These are phyloP conservation scores for Colletes latitarsis DNA, from an alignment of 1,140 invertebrate genomes.

Conservation along the genomic window DNA sequence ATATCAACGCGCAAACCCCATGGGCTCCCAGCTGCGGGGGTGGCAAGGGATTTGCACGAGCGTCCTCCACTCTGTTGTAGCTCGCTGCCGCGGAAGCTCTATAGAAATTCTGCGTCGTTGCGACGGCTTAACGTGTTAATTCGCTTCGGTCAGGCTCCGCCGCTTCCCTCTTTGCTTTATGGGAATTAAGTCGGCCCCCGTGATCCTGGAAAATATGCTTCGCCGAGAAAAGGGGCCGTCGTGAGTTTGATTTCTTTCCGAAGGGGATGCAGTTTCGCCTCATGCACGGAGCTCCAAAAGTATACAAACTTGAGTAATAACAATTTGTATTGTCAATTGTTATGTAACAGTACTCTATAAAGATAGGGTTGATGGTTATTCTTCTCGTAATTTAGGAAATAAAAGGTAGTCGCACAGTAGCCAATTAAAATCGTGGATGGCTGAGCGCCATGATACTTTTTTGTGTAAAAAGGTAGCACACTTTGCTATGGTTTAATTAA, in stretches of 20 bases:
- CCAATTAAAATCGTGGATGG: no score
- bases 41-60: slow-evolving; percentile 25
- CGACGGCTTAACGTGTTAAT: slow-evolving; percentile 42
- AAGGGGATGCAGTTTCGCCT: neutral
- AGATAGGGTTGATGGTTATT: no score
- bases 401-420: no score
- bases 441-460: no score
- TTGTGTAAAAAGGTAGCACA: no score
- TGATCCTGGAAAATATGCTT: slow-evolving; percentile 9
- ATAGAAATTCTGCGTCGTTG: slow-evolving; percentile 51
- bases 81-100: slow-evolving; percentile 64
- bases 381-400: no score
- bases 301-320: no score
- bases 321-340: no score
- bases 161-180: neutral
- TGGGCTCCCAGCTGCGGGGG: slow-evolving; percentile 59
- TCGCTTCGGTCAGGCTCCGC: neutral
- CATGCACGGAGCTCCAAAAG: no score
- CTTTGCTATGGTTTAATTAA: no score
- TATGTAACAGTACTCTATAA: no score
- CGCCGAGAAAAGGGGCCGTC: no score
- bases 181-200: neutral
- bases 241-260: neutral
- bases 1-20: slow-evolving; percentile 76
- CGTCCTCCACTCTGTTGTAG: slow-evolving; percentile 2